Evolutionary conservation across 1,140 invertebrate species (phyloP), one percentile per base, ranked within the genome.

Genomic region (Formica selysi): DNA sequence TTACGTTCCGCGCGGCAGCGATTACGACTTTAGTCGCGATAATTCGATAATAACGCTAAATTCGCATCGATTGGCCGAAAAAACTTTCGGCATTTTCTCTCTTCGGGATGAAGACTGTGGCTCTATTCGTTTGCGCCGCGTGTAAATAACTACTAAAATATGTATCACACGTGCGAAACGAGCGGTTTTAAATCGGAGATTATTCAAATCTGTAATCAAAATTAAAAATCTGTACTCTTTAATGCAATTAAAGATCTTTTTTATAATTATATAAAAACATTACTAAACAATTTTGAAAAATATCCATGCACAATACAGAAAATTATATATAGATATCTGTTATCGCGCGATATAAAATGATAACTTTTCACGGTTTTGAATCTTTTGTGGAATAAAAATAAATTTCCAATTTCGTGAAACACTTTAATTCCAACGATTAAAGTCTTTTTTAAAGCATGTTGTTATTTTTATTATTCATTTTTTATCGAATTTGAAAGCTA

Each of bases 21-120:
- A 85, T 85, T 74, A 78, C 74, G 73, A 78, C 48, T 85, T 85
- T 76, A 78, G 54, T 8, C 48, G 51, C n/a, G 62, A 65, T 86
- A 85, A 85, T 83, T 83, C 68, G 79, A 83, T 83, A 74, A 83
- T 83, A 83, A 83, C 67, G 54, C 38, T 29, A n/a, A 70, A 83
- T 83, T 81, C 38, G 38, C 67, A 61, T 61, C 68, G 79, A 83
- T 81, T 38, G 54, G 38, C 11, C 13, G 38, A 3, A 51, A 41
- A 26, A 38, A 74, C 79, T 62, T 74, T 61, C 26, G 54, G 2
- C 41, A 59, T 32, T 36, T 19, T 36, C 13, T 48, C 13, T 54
- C 38, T 32, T 54, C 8, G 36, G 36, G 19, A 11, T 19, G 38
- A 10, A 71, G 36, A 71, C 71, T 41, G 11, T 16, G 22, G 32